Base-by-base conservation (phyloP, 2,888 invertebrate species). In the Volucella inanis region DNA sequence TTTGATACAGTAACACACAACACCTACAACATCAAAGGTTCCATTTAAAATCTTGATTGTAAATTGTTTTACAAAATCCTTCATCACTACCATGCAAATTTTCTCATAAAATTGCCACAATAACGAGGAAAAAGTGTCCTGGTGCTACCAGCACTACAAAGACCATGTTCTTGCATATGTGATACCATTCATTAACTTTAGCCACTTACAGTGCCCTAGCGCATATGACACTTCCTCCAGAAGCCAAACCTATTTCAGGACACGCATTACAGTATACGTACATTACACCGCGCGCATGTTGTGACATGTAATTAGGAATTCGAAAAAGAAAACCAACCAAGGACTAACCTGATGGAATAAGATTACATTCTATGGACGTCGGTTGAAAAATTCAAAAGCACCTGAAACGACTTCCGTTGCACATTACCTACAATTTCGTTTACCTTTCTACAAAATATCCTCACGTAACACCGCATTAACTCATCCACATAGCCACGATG, bases 231-330 rank as follows among this genome's bases (percentile, higher is more conserved):
- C 49, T 57, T 70, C 38, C 12, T 70, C 38, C 9, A 57, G 18
- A 38, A 49, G 2, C 18, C 39, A 65, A 18, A 11, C 39, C 50
- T 15, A 15, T 55, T 59, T 47, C 45, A 22, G 47, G 18, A 49
- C 38, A 15, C 2, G 9, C 18, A 67, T 67, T 43, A 39, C 31
- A 31, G 6, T 31, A 31, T 31, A 31, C 2, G 41, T 18, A 39
- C 22, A 12, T 8, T 31, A 8, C 8, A 14, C n/a, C 12, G 55
- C 55, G 57, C n/a, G n/a, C 70, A 57, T 70, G 70, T 49, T 57
- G 57, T 39, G n/a, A 49, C 55, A 57, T 70, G 10, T 70, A 70
- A 70, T 70, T 70, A 70, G 57, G n/a, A 49, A n/a, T 39, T 39
- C 31, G 31, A 31, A 31, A 4, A 31, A 31, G 31, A 57, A 18